Base-by-base conservation (phyloP, 2,888 invertebrate genomes). In the Synanthedon vespiformis region DNA sequence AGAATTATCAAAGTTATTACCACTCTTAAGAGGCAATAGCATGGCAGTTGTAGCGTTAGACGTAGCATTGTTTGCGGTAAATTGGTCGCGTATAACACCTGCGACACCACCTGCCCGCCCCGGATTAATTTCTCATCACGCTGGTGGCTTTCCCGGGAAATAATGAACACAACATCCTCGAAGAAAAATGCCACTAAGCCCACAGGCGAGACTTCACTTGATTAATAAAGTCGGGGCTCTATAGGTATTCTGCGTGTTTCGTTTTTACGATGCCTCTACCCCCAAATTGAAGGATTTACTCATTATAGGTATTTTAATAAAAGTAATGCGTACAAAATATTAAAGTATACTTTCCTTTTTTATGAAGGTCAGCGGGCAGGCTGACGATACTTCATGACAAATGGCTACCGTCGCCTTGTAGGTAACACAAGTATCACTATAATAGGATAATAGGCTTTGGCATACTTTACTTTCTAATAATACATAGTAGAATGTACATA, bases 81-180 rank as follows among this genome's bases (percentile, higher is more conserved):
- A 81, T 80, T 76, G 78, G 73, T 69, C 70, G 65, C 66, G 61
- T 58, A 59, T 59, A 60, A 64, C 84, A 81, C 79, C 82, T 81
- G 83, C 72, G 65, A 48, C 59, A 52, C 61, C 80, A 78, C 80
- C 80, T 80, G 78, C 75, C 68, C 67, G 61, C 68, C 70, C 65
- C 65, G 82, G 86, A 85, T 86, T 86, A 86, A 85, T 86, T 82
- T 83, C 85, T 85, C 83, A 85, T 86, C 84, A 85, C 77, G 72
- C 67, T 70, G 73, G 34, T 34, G 34, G 34, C 75, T 68, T 75
- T 69, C 71, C 64, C 64, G 62, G 67, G 69, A 77, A 74, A 80
- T 82, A 87, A 87, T 84, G 85, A 80, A 76, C 71, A 76, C 64
- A 71, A 72, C 72, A 73, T 75, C 72, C 76, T 74, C 68, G 62